Evolutionary conservation across 2,797 vertebrate species (phyloP), one percentile per base, ranked within the genome.

Genomic region (Gymnopithys bicolor): DNA sequence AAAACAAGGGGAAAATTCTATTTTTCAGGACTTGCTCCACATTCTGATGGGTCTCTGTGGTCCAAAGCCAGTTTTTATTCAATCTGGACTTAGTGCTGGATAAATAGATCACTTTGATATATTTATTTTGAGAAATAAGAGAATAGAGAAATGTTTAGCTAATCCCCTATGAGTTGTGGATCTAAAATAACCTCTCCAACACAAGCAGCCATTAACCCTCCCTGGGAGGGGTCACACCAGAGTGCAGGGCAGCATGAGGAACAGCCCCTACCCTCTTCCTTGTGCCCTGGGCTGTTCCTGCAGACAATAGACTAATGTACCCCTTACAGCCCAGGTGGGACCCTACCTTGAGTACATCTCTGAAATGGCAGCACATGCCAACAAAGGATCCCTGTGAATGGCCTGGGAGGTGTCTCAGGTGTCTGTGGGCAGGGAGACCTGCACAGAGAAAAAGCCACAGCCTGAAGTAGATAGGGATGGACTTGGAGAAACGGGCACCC

Each of bases 81-180:
- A 84, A 13, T 77, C 49, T 94, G 66, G 60, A 56, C 92, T 90
- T 83, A 62, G 43, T 64, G 73, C 37, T 90, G 73, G 59, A 33
- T 80, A 75, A 84, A 90, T 89, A 92, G 52, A 56, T 80, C 35
- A 30, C 59, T 97, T 94, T 68, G 37, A 84, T 90, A 49, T 71
- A 67, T 93, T 93, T 95, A 43, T 79, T 84, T 46, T 51, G 53
- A 82, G 55, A 51, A 84, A 64, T 74, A 46, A 45, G 49, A 78
- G 30, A 59, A 45, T 21, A 4, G 39, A 84, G 70, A 43, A 87
- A 66, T 7, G 22, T 84, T 90, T 92, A 86, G 41, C 43, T 84
- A 60, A 80, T 84, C 33, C 80, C 48, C 1, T 5, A 1, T n/a
- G 46, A 84, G 32, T 3, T 69, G 32, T 33, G 49, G n/a, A 68